phyloP scores from a whole-genome alignment of 2,888 invertebrate species.

The Dasysyrphus albostriatus region DNA sequence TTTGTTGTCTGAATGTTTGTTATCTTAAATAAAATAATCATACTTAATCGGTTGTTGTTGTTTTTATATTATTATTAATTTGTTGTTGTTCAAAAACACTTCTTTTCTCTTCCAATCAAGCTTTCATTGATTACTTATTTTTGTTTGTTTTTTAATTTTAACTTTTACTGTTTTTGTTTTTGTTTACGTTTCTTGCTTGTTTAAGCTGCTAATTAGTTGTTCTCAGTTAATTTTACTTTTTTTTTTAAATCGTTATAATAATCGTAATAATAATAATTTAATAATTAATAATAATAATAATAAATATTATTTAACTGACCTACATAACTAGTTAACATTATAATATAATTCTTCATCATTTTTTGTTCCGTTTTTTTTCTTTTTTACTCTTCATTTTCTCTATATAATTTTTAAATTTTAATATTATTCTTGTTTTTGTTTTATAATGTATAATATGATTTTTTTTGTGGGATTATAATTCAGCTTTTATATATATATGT shows the following conservation, averaged over 20 bases:
- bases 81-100: conserved; percentile 74
- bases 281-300: conserved; percentile 78
- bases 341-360: conserved; percentile 79
- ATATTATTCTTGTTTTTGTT: conserved; percentile 70
- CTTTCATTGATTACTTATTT: conserved; percentile 76
- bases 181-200: conserved; percentile 76
- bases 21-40: conserved; percentile 79
- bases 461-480: conserved; percentile 77
- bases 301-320: conserved; percentile 82
- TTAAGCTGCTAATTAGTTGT: conserved; percentile 76
- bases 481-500: conserved; percentile 64
- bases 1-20: conserved; percentile 76
- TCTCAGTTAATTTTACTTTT: conserved; percentile 70
- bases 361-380: conserved; percentile 79
- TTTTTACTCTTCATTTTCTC: conserved; percentile 76
- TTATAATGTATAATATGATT: conserved; percentile 77
- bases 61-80: conserved; percentile 77
- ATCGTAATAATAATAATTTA: conserved; percentile 77
- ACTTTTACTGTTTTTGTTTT: conserved; percentile 76
- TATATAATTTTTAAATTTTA: conserved; percentile 76
- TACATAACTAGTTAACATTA: conserved; percentile 83
- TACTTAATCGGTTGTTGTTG: conserved; percentile 79
- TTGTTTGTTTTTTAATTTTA: conserved; percentile 29
- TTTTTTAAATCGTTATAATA: conserved; percentile 52
- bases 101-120: conserved; percentile 69